Evolutionary conservation across 2,797 vertebrate species (phyloP).

Genomic region (Phrynocephalus forsythii): DNA sequence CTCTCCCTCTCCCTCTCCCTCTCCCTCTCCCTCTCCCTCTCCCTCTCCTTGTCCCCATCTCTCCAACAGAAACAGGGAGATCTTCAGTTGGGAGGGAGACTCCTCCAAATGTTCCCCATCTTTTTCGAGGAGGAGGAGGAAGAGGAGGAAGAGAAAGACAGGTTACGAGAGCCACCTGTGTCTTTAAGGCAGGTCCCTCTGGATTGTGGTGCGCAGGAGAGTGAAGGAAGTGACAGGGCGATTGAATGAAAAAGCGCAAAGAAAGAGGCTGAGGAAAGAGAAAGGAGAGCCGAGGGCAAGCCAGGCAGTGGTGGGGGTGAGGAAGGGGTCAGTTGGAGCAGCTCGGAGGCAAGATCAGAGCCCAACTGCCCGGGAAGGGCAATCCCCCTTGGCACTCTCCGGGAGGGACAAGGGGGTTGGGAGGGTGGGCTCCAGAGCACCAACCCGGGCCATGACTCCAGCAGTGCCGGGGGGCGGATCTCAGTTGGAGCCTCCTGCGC

Average conservation of each 20-base stretch:
- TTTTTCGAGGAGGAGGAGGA: neutral
- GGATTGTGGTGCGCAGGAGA: constrained; percentile 80
- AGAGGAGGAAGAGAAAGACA: constrained; percentile 29
- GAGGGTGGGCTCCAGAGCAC: too few relatives aligned
- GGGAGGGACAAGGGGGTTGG: too few relatives aligned
- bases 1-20: too few relatives aligned
- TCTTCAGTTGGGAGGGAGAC: constrained; percentile 37
- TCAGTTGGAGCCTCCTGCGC: neutral
- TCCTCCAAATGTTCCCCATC: neutral
- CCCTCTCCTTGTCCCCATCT: too few relatives aligned
- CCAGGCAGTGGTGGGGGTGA: neutral
- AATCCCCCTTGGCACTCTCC: too few relatives aligned
- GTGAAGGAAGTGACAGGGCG: constrained; percentile 89
- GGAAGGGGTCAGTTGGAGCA: neutral
- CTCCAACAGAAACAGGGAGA: too few relatives aligned
- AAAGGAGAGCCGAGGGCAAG: too few relatives aligned
- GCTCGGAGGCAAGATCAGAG: too few relatives aligned
- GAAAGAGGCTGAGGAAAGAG: neutral
- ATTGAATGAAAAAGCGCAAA: constrained; percentile 70
- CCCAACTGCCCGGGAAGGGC: neutral
- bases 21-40: too few relatives aligned
- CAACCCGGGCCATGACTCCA: neutral
- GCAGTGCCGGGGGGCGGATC: neutral
- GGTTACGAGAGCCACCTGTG: constrained; percentile 78
- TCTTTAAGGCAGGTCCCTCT: constrained; percentile 76